Conservation (phyloP, 2,797 vertebrate genomes). For the Psittacula echo region DNA sequence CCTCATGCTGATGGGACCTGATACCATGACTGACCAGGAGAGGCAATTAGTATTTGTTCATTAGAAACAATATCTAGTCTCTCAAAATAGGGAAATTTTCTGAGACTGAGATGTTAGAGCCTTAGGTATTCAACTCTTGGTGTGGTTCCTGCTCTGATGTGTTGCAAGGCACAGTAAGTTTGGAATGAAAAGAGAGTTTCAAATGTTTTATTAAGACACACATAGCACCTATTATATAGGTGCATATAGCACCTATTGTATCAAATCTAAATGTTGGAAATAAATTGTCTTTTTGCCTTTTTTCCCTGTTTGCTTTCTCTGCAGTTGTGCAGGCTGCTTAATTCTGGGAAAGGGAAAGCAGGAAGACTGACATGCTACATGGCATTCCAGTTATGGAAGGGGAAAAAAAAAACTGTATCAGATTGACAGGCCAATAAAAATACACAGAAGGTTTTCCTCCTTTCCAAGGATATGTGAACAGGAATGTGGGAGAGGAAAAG, state of each 20-base stretch:
- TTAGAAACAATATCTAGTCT: neutral
- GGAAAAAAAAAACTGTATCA: neutral
- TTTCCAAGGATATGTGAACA: neutral
- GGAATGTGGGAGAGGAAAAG: conserved; percentile 1
- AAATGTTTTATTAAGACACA: neutral
- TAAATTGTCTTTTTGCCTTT: neutral
- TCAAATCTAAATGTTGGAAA: neutral
- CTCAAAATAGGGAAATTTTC: neutral
- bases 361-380: conserved; percentile 30
- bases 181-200: neutral
- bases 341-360: neutral
- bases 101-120: neutral
- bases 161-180: neutral
- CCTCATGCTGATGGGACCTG: neutral
- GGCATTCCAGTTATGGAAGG: conserved; percentile 34
- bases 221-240: neutral
- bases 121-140: neutral
- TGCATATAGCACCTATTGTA: neutral
- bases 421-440: conserved; percentile 64
- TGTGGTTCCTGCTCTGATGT: neutral
- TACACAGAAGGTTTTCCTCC: conserved; percentile 36
- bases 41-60: neutral
- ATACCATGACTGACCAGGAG: neutral
- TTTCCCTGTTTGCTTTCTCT: neutral
- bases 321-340: conserved; percentile 14